Percentiles rank a stretch among this genome's conserved stretches.
Evolutionary conservation across 1,140 invertebrate species (phyloP).

Genomic region (Paracyclopina nana): DNA sequence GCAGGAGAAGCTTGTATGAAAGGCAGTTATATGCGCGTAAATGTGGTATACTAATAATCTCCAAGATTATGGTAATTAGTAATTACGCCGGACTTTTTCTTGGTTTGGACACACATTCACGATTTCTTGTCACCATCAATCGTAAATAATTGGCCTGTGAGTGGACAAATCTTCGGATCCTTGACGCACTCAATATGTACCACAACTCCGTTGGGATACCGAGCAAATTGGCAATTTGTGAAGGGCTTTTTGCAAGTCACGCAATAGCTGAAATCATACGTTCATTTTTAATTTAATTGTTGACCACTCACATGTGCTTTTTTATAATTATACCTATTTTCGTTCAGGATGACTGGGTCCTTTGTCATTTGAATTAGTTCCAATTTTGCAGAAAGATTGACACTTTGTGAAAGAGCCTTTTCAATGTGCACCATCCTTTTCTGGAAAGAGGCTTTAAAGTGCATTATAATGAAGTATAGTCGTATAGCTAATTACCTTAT

Average conservation of each 20-base stretch:
- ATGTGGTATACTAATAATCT: too few species aligned
- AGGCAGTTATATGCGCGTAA: too few species aligned
- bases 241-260: neutral
- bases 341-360: neutral
- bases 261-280: neutral
- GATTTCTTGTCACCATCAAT: too few species aligned
- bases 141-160: neutral
- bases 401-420: neutral
- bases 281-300: neutral
- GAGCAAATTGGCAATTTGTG: neutral
- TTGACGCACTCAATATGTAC: neutral
- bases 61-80: too few species aligned
- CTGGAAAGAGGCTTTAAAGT: neutral
- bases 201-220: neutral
- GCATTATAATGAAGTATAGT: neutral
- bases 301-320: neutral
- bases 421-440: neutral
- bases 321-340: neutral
- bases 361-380: neutral
- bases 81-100: too few species aligned
- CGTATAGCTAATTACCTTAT: neutral
- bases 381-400: neutral
- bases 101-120: too few species aligned
- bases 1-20: too few species aligned
- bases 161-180: neutral